These are phyloP conservation scores for Calosoma granatense DNA, from an alignment of 1,140 invertebrate genomes.

Conservation along the genomic window DNA sequence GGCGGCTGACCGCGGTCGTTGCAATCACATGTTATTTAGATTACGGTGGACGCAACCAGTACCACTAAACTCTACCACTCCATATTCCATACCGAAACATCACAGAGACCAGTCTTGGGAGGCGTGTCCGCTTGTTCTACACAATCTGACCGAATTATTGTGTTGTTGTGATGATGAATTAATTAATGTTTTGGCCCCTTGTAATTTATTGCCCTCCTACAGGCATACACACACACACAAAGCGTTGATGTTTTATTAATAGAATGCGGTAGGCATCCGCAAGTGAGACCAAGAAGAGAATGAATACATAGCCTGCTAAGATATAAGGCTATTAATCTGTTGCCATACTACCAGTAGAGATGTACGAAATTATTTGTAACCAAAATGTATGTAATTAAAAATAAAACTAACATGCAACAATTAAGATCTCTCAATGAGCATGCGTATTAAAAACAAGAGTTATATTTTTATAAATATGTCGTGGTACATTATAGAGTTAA, in stretches of 20 bases:
- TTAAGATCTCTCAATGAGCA: too few species aligned
- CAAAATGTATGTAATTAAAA: too few species aligned
- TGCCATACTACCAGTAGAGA: too few species aligned
- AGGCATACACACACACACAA: too few species aligned
- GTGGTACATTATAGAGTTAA: too few species aligned
- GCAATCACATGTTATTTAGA: constrained; percentile 1
- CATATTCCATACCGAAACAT: background rate
- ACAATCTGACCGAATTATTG: background rate
- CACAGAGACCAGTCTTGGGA: background rate
- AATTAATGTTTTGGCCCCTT: background rate
- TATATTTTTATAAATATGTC: too few species aligned
- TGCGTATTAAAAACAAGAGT: too few species aligned
- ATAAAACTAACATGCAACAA: too few species aligned
- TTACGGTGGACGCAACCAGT: background rate
- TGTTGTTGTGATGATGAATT: background rate
- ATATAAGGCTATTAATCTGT: too few species aligned
- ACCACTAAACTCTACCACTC: background rate
- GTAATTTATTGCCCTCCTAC: background rate
- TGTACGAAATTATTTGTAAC: too few species aligned
- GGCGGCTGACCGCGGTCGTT: background rate
- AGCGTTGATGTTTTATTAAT: background rate
- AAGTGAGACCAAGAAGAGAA: too few species aligned
- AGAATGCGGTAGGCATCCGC: background rate
- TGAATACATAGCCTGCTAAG: too few species aligned
- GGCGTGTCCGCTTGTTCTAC: background rate